These are phyloP conservation scores for Odontophorus gujanensis DNA, from an alignment of 2,113 vertebrate species.

Conservation along the genomic window DNA sequence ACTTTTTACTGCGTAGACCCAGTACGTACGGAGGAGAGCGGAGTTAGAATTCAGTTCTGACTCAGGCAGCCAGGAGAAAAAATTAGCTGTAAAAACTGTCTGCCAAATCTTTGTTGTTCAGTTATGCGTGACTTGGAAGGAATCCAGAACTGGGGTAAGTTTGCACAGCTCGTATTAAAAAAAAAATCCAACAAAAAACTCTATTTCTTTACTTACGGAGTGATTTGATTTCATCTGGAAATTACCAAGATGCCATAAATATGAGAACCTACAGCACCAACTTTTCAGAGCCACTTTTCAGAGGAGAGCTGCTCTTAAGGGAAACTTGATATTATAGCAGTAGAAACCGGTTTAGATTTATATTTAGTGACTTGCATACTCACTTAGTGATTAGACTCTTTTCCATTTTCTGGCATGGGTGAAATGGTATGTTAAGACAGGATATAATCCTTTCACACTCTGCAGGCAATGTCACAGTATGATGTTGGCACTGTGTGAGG, in stretches of 20 bases:
- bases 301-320: constrained; percentile 44
- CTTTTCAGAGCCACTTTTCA: background rate
- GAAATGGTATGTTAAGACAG: constrained; percentile 83
- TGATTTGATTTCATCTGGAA: constrained; percentile 50
- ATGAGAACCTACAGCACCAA: background rate
- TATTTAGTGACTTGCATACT: constrained; percentile 80
- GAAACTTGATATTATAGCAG: constrained; percentile 72
- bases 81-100: constrained; percentile 64
- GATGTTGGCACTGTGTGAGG: constrained; percentile 80
- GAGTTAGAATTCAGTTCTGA: constrained; percentile 55
- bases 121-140: constrained; percentile 52
- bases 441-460: constrained; percentile 85
- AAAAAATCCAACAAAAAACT: background rate
- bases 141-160: constrained; percentile 31
- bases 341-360: constrained; percentile 65
- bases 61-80: constrained; percentile 51
- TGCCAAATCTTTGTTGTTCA: constrained; percentile 67
- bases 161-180: background rate
- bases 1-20: constrained; percentile 40
- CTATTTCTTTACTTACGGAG: background rate
- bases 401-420: constrained; percentile 75
- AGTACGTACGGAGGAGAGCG: background rate
- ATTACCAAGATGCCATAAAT: constrained; percentile 51
- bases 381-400: constrained; percentile 77
- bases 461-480: constrained; percentile 80